Conservation (phyloP, 2,888 invertebrate species). For the Epicampocera succincta region DNA sequence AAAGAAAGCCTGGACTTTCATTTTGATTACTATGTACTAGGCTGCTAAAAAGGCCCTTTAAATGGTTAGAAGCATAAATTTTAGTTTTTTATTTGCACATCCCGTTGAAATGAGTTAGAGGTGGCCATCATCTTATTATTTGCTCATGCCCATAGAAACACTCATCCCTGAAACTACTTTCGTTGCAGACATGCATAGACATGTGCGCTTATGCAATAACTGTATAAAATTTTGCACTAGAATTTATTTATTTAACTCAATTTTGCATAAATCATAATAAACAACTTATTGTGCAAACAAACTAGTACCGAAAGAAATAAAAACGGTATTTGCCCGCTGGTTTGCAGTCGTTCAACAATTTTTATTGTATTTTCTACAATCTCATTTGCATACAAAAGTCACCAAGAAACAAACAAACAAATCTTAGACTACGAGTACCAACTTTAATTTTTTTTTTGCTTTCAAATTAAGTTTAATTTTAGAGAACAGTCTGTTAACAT, state of each 20-base stretch:
- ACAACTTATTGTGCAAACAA: slow-evolving; percentile 24
- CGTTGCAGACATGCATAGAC: background rate
- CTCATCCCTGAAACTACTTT: slow-evolving; percentile 3
- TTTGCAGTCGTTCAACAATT: slow-evolving; percentile 10
- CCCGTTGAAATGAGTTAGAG: slow-evolving; percentile 2
- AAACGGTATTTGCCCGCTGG: background rate
- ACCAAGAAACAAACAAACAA: background rate
- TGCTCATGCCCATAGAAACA: background rate
- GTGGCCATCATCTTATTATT: slow-evolving; percentile 5
- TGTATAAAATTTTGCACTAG: slow-evolving; percentile 19
- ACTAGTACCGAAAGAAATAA: background rate
- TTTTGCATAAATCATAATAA: slow-evolving; percentile 40
- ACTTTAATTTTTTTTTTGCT: slow-evolving; percentile 11
- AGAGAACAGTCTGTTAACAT: slow-evolving; percentile 41
- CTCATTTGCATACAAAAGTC: slow-evolving; percentile 55
- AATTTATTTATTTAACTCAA: slow-evolving; percentile 30
- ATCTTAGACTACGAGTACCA: background rate
- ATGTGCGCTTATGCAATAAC: slow-evolving; percentile 15
- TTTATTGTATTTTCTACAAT: background rate
- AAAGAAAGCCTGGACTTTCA: too few species aligned
- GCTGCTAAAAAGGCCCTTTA: too few species aligned
- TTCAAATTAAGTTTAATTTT: slow-evolving; percentile 15
- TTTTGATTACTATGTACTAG: too few species aligned
- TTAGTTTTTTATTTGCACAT: too few species aligned
- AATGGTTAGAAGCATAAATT: too few species aligned